Conservation (phyloP, 2,113 vertebrate genomes). For the Marmota flaviventris region DNA sequence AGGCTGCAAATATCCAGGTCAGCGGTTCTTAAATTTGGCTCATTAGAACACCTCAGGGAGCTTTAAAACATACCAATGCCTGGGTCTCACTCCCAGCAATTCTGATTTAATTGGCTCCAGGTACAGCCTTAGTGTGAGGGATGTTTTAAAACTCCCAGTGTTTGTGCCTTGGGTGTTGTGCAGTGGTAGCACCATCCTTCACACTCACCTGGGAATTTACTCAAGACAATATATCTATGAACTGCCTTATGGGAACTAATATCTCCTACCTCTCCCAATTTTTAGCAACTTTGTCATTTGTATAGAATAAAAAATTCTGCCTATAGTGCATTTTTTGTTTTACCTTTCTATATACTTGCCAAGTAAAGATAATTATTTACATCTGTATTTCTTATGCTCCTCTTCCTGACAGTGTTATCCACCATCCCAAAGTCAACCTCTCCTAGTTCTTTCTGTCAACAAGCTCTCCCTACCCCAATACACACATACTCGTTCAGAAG, state of each 20-base stretch:
- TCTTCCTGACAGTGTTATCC: background rate
- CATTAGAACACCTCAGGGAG: background rate
- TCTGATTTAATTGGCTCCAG: slow-evolving; percentile 7
- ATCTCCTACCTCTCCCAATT: background rate
- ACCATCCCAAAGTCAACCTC: background rate
- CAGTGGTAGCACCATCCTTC: background rate
- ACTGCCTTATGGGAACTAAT: background rate
- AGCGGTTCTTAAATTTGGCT: slow-evolving; percentile 23
- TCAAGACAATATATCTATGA: background rate
- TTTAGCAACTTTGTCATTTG: background rate
- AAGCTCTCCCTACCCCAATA: background rate
- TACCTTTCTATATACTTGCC: background rate
- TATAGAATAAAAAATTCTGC: background rate
- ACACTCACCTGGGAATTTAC: background rate
- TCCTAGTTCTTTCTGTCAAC: background rate
- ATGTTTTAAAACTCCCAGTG: no score
- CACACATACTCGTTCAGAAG: background rate
- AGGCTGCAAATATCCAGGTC: slow-evolving; percentile 33
- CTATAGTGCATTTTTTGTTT: background rate
- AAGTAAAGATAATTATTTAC: background rate
- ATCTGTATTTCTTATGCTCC: background rate
- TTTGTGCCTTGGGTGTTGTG: background rate
- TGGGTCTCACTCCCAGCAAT: background rate
- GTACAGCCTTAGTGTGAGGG: background rate
- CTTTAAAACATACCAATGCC: background rate